These are phyloP conservation scores for Acanthaster planci DNA, from an alignment of 35 echinoderm and acorn worm genomes.

Conservation along the genomic window DNA sequence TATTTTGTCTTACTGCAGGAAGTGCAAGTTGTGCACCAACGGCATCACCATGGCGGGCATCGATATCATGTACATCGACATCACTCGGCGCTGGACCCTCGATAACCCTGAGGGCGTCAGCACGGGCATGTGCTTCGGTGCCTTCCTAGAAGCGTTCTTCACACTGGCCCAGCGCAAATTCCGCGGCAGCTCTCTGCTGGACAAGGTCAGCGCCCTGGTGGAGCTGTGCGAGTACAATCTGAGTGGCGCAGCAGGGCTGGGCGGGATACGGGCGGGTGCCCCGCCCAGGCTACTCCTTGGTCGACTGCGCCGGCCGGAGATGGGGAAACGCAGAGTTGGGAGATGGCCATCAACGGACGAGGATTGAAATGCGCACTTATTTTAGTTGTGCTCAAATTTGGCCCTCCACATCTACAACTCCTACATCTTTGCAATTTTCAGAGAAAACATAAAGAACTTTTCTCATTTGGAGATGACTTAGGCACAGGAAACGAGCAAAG, in stretches of 20 bases:
- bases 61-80: slow-evolving; percentile 87
- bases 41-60: slow-evolving; percentile 61
- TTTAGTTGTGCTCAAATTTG: no score
- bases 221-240: slow-evolving; percentile 68
- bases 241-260: no score
- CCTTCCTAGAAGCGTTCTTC: slow-evolving; percentile 82
- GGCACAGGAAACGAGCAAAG: no score
- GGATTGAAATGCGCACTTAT: not conserved
- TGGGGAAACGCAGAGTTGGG: slow-evolving; percentile 18
- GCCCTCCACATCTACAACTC: no score
- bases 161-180: slow-evolving; percentile 55
- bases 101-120: slow-evolving; percentile 40
- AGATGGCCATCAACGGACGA: not conserved
- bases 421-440: no score
- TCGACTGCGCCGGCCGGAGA: slow-evolving; percentile 27
- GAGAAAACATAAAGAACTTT: no score
- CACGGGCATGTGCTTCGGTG: slow-evolving; percentile 76
- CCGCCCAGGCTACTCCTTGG: slow-evolving; percentile 25
- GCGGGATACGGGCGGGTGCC: slow-evolving; percentile 7
- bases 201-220: slow-evolving; percentile 53
- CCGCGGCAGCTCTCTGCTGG: slow-evolving; percentile 52
- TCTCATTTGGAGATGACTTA: no score
- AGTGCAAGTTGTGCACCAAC: slow-evolving; percentile 64
- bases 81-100: slow-evolving; percentile 70
- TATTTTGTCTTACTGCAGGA: slow-evolving; percentile 38